Evolutionary conservation across 2,888 invertebrate genomes (phyloP), one percentile per base, ranked within the genome.

Genomic region (Podabrus alpinus): DNA sequence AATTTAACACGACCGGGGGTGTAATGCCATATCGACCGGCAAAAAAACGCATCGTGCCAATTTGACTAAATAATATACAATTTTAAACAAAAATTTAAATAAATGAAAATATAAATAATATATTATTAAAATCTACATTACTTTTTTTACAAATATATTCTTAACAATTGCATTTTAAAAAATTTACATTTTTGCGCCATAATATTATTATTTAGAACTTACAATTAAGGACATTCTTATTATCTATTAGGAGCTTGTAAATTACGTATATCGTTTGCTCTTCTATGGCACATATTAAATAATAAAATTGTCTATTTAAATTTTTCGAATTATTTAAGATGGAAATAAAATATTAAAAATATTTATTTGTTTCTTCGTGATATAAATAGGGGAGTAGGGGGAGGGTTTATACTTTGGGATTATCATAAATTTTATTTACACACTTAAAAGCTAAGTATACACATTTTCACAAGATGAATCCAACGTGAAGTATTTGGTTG

Each of bases 381-480:
- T 82, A 80, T 80, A 77, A 81, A 80, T 76, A 76, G 71, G 68
- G n/a, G n/a, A n/a, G n/a, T n/a, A n/a, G 45, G n/a, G 72, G 24
- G 61, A 17, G 17, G 59, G 59, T 64, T 84, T 85, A 85, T 86
- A 85, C 85, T 85, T 86, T 86, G 85, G 85, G 45, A 84, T 85
- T 85, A 85, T 84, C 84, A 72, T 78, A 84, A 84, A 83, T 82
- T 82, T 81, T 82, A 82, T 83, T 79, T 83, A 84, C 83, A 84
- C 83, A 84, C 85, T 81, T 86, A 86, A 82, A 80, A 82, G 82
- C 85, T 86, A 85, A 85, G 85, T 86, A 86, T 86, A 86, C 86
- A 86, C 86, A 86, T 82, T 86, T 83, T 84, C 85, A 86, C 86
- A 85, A 84, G 85, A 83, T 80, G 82, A 81, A 82, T 83, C 80